Percentiles rank a stretch among this genome's conserved stretches.
phyloP scores from a whole-genome alignment of 2,797 vertebrate species.

The Peromyscus nudipes region DNA sequence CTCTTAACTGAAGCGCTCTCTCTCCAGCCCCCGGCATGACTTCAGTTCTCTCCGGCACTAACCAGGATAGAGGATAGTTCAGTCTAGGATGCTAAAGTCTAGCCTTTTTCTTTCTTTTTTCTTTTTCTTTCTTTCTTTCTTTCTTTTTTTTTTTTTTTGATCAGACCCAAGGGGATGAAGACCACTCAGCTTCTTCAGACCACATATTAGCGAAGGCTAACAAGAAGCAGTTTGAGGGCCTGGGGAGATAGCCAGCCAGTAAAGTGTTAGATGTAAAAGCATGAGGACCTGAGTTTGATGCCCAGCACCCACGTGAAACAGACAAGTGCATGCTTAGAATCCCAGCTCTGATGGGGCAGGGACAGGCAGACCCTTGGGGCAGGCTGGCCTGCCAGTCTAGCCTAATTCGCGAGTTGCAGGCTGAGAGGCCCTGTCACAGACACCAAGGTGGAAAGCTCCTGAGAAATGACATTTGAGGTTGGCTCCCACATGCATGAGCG shows the following conservation, averaged over 20 bases:
- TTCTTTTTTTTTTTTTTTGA: too few species aligned
- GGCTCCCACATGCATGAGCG: background rate
- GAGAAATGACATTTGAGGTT: background rate
- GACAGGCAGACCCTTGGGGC: background rate
- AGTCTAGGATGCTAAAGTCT: background rate
- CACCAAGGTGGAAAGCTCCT: too few species aligned
- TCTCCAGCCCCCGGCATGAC: too few species aligned
- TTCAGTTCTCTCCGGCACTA: background rate
- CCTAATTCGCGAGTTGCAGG: background rate
- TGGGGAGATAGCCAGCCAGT: background rate
- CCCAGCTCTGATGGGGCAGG: background rate
- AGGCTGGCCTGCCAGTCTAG: background rate
- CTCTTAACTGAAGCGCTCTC: background rate
- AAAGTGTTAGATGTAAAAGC: background rate
- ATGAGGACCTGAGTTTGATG: too few species aligned
- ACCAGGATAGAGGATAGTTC: background rate
- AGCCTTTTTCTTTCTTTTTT: too few species aligned
- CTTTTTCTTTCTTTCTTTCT: too few species aligned
- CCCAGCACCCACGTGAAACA: too few species aligned
- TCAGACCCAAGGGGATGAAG: background rate
- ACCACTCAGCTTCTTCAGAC: slow-evolving; percentile 55
- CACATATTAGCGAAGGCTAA: background rate
- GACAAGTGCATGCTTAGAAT: background rate
- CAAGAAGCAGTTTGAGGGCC: slow-evolving; percentile 34
- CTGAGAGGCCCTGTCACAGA: background rate